phyloP scores from a whole-genome alignment of 2,113 vertebrate genomes.

The Coregonus clupeaformis region DNA sequence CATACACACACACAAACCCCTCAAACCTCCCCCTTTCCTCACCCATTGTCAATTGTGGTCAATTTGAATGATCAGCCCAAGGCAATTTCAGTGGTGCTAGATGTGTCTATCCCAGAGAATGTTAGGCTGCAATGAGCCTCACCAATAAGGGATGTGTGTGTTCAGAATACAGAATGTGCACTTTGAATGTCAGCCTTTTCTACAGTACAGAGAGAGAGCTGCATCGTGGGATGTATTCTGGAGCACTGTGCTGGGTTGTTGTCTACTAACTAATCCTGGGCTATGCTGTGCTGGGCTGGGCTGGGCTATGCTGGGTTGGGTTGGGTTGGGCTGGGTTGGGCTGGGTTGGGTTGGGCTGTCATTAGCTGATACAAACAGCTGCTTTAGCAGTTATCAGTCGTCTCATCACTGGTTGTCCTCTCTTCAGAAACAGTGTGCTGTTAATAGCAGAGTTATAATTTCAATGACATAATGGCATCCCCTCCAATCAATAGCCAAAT shows the following conservation, averaged over 20 bases:
- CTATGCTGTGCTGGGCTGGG: too few relatives aligned
- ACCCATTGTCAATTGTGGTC: slow-evolving; percentile 47
- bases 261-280: too few relatives aligned
- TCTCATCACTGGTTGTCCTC: slow-evolving; percentile 53
- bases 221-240: neutral
- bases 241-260: slow-evolving; percentile 6
- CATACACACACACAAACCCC: slow-evolving; percentile 32
- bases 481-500: slow-evolving; percentile 69
- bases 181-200: slow-evolving; percentile 4
- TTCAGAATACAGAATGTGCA: slow-evolving; percentile 27
- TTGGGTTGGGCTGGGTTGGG: too few relatives aligned
- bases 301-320: too few relatives aligned
- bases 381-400: slow-evolving; percentile 38
- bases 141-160: slow-evolving; percentile 27
- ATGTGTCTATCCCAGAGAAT: slow-evolving; percentile 44
- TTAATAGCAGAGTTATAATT: slow-evolving; percentile 49
- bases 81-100: slow-evolving; percentile 44
- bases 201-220: neutral
- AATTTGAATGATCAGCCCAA: slow-evolving; percentile 60
- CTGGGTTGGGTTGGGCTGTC: too few relatives aligned
- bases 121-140: slow-evolving; percentile 40
- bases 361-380: slow-evolving; percentile 14
- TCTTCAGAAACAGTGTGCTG: slow-evolving; percentile 46
- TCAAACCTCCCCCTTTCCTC: slow-evolving; percentile 4
- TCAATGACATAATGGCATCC: slow-evolving; percentile 67